These are phyloP conservation scores for Phaethon lepturus DNA, from an alignment of 2,113 vertebrate genomes.

Conservation along the genomic window DNA sequence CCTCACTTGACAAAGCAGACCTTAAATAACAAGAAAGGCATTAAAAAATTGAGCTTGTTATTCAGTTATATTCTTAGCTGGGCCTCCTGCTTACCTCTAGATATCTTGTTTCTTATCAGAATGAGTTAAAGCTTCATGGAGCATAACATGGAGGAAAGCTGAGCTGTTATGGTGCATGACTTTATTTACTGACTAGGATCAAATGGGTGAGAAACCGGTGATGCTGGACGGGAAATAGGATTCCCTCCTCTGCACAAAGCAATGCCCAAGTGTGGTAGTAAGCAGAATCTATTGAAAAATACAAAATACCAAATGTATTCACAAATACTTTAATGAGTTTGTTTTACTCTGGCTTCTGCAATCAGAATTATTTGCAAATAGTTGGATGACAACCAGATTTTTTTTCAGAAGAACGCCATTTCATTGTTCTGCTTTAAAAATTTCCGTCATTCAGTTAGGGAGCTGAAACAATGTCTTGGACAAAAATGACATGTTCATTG, in stretches of 20 bases:
- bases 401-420: conserved; percentile 36
- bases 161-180: not conserved
- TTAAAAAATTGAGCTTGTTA: conserved; percentile 9
- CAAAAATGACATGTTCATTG: conserved; percentile 13
- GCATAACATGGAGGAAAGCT: not conserved
- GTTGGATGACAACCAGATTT: conserved; percentile 27
- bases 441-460: conserved; percentile 48
- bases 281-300: not conserved
- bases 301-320: not conserved
- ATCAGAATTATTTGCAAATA: conserved; percentile 34
- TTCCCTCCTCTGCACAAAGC: not conserved
- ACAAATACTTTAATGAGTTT: conserved; percentile 17
- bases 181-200: not conserved
- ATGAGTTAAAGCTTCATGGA: not conserved
- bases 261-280: not conserved
- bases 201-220: not conserved
- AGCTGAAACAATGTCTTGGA: conserved; percentile 67
- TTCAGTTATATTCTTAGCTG: conserved; percentile 2
- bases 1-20: conserved; percentile 24
- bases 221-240: not conserved
- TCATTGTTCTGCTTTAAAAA: conserved; percentile 60
- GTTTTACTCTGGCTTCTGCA: conserved; percentile 21
- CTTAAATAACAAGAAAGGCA: conserved; percentile 31
- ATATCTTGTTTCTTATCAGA: conserved; percentile 26
- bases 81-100: not conserved